Evolutionary conservation across 2,888 invertebrate genomes (phyloP).

Genomic region (Hermaeophaga mercurialis): DNA sequence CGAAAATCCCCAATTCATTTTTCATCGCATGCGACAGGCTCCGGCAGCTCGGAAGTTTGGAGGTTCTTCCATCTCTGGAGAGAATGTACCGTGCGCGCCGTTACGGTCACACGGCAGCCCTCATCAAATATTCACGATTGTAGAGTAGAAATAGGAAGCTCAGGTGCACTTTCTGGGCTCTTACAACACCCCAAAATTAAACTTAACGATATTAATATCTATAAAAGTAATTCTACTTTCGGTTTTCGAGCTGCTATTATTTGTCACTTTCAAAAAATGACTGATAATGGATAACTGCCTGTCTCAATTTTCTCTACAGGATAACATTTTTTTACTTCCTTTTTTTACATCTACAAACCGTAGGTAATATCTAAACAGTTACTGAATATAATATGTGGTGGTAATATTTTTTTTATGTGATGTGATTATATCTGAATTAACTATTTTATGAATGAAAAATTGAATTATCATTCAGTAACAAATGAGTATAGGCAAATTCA

Average conservation of each 20-base stretch:
- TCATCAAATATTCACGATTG: conserved; percentile 46
- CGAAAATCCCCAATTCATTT: conserved; percentile 25
- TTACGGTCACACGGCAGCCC: conserved; percentile 29
- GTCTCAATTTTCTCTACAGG: too few relatives aligned
- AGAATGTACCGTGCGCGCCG: conserved; percentile 11
- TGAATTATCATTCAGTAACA: too few relatives aligned
- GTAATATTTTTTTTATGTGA: too few relatives aligned
- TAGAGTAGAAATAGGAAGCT: conserved; percentile 40
- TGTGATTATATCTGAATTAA: too few relatives aligned
- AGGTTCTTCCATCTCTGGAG: conserved; percentile 18
- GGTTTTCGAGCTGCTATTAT: conserved; percentile 44
- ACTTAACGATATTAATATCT: conserved; percentile 55
- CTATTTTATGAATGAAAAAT: too few relatives aligned
- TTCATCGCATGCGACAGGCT: conserved; percentile 19
- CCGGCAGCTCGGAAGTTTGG: conserved; percentile 1
- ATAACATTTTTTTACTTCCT: too few relatives aligned
- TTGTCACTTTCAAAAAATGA: conserved; percentile 35
- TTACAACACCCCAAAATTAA: conserved; percentile 51
- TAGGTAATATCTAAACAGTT: too few relatives aligned
- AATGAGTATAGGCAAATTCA: too few relatives aligned
- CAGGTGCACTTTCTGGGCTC: conserved; percentile 53
- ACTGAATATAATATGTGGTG: too few relatives aligned
- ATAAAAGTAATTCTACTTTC: conserved; percentile 55
- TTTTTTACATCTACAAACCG: too few relatives aligned
- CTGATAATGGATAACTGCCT: conserved; percentile 30